Evolutionary conservation across 2,113 vertebrate species (phyloP).

Genomic region (Strix aluco): DNA sequence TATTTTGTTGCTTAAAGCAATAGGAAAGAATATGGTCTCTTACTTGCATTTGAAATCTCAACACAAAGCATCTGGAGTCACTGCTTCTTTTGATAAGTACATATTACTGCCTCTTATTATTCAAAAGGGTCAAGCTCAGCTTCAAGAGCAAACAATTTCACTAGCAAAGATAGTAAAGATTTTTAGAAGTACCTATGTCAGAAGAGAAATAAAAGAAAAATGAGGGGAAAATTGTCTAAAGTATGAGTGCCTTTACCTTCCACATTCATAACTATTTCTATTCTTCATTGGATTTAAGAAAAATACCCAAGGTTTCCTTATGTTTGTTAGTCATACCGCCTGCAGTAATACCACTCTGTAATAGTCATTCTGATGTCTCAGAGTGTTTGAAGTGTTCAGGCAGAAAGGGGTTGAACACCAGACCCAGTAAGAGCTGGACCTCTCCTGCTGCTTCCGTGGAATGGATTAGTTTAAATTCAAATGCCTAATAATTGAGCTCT

Average conservation of each 20-base stretch:
- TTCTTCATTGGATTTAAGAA: neutral
- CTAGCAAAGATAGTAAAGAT: neutral
- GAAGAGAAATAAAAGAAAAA: neutral
- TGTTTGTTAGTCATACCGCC: neutral
- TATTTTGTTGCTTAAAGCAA: neutral
- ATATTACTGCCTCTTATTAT: neutral
- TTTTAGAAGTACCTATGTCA: neutral
- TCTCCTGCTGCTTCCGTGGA: neutral
- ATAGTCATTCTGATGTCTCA: neutral
- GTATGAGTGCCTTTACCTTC: neutral
- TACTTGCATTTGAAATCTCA: neutral
- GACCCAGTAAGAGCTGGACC: neutral
- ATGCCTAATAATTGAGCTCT: neutral
- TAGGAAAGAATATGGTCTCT: neutral
- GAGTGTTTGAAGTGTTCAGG: neutral
- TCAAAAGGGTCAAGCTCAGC: neutral
- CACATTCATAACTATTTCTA: neutral
- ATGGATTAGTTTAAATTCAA: neutral
- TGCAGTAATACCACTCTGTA: neutral
- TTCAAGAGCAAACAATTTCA: neutral
- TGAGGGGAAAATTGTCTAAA: neutral
- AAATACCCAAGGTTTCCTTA: neutral
- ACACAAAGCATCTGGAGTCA: neutral
- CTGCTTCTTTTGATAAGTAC: neutral
- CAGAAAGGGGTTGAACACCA: neutral